A percentile compares a stretch with the other conserved stretches of the same genome.
phyloP scores from a whole-genome alignment of 2,113 vertebrate species.

The Athene noctua region DNA sequence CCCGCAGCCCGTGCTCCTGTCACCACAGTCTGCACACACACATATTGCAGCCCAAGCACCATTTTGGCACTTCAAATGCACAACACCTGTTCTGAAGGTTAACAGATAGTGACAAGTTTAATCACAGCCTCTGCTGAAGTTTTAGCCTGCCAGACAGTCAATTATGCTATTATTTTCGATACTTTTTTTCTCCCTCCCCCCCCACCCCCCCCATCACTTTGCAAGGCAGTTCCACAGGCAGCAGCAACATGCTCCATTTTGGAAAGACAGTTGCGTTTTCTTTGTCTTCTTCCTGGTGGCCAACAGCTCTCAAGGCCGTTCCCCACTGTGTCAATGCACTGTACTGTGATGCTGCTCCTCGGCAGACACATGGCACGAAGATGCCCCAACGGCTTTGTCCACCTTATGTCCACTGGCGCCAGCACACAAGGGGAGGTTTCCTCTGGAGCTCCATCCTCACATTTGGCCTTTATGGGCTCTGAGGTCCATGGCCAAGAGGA shows the following conservation, averaged over 20 bases:
- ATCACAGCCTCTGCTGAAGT: slow-evolving; percentile 26
- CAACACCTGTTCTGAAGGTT: slow-evolving; percentile 56
- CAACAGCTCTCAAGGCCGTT: background rate
- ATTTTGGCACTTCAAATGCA: background rate
- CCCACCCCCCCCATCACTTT: background rate
- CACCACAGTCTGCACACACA: background rate
- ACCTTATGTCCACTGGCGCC: background rate
- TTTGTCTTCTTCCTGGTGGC: background rate
- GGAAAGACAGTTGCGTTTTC: background rate
- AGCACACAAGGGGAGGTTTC: background rate
- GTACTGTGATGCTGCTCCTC: background rate
- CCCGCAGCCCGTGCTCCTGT: background rate
- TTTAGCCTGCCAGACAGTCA: slow-evolving; percentile 4
- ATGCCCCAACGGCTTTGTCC: background rate
- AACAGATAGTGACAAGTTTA: slow-evolving; percentile 48
- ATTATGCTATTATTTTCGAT: background rate
- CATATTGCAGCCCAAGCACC: background rate
- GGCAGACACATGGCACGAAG: rapidly evolving
- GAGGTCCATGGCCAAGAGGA: background rate
- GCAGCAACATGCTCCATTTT: background rate
- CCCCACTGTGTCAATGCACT: background rate
- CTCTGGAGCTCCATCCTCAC: background rate
- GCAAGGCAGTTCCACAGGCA: background rate
- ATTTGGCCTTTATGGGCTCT: background rate
- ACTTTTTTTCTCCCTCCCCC: background rate